A percentile compares a stretch with the other conserved stretches of the same genome.
phyloP scores from a whole-genome alignment of 2,797 vertebrate species.

The Cheirogaleus major region DNA sequence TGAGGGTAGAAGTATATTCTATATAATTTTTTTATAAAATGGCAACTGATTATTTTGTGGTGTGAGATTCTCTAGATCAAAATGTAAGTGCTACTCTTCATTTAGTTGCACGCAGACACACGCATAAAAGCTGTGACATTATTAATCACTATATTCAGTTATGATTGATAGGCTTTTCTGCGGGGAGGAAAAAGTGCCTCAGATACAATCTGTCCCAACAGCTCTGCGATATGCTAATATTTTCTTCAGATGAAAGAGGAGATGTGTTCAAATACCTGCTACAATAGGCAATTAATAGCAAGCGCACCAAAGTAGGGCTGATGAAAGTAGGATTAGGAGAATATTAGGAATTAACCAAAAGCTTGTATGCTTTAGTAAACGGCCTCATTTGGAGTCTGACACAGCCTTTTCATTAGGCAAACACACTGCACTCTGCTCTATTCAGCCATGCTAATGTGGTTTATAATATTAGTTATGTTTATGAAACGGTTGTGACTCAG shows the following conservation, averaged over 20 bases:
- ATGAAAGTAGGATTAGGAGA: background rate
- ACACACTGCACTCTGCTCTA: background rate
- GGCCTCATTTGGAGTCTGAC: background rate
- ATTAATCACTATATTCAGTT: slow-evolving; percentile 78
- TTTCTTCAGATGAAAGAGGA: slow-evolving; percentile 80
- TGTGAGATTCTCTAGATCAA: slow-evolving; percentile 42
- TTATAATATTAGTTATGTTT: background rate
- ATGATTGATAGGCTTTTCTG: slow-evolving; percentile 85
- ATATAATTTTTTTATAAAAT: slow-evolving; percentile 59
- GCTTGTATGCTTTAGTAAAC: background rate
- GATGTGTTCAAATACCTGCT: slow-evolving; percentile 81
- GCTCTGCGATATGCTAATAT: slow-evolving; percentile 83
- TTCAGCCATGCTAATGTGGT: background rate
- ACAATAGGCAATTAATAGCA: slow-evolving; percentile 38
- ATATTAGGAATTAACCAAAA: background rate
- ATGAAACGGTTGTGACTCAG: background rate
- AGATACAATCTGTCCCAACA: slow-evolving; percentile 86
- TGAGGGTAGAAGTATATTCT: slow-evolving; percentile 68
- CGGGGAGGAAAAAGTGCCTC: slow-evolving; percentile 79
- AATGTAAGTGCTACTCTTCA: slow-evolving; percentile 60
- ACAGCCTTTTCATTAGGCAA: background rate
- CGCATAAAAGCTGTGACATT: slow-evolving; percentile 81
- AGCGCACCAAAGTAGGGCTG: background rate
- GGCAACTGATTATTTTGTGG: slow-evolving; percentile 72
- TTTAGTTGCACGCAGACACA: slow-evolving; percentile 66